phyloP scores from a whole-genome alignment of 2,113 vertebrate genomes.

The Tauraco erythrolophus region DNA sequence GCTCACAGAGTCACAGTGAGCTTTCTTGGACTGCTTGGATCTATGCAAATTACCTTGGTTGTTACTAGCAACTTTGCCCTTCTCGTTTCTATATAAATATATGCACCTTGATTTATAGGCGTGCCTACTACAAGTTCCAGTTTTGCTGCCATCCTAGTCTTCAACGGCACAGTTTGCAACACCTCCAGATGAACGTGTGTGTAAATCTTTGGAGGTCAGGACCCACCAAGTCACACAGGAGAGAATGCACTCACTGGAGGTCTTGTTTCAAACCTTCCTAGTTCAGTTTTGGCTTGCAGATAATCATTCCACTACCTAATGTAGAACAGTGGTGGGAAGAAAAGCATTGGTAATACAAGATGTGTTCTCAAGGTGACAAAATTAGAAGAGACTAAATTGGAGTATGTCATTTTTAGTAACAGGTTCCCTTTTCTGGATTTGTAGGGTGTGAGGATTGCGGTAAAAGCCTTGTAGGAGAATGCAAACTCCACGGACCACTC shows the following conservation, averaged over 20 bases:
- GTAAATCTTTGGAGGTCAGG: not conserved
- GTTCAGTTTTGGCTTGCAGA: not conserved
- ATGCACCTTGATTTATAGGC: not conserved
- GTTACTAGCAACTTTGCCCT: not conserved
- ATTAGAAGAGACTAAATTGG: not conserved
- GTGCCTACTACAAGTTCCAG: not conserved
- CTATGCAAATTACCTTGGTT: not conserved
- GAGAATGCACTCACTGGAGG: not conserved
- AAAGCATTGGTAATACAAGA: not conserved
- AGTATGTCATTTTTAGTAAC: constrained; percentile 29
- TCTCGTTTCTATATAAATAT: not conserved
- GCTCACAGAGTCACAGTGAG: not conserved
- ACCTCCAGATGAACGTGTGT: not conserved
- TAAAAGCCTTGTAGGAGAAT: constrained; percentile 68
- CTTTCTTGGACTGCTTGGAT: not conserved
- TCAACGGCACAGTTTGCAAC: not conserved
- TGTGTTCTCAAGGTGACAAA: not conserved
- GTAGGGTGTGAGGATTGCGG: constrained; percentile 70
- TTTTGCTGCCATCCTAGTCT: not conserved
- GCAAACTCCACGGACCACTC: constrained; percentile 63
- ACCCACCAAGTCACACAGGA: not conserved
- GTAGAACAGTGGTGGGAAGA: not conserved
- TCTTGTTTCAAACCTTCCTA: not conserved
- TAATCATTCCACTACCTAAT: not conserved
- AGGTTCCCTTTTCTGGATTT: constrained; percentile 52